Base-by-base conservation (phyloP, 2,888 invertebrate genomes). In the Malacosoma neustria region DNA sequence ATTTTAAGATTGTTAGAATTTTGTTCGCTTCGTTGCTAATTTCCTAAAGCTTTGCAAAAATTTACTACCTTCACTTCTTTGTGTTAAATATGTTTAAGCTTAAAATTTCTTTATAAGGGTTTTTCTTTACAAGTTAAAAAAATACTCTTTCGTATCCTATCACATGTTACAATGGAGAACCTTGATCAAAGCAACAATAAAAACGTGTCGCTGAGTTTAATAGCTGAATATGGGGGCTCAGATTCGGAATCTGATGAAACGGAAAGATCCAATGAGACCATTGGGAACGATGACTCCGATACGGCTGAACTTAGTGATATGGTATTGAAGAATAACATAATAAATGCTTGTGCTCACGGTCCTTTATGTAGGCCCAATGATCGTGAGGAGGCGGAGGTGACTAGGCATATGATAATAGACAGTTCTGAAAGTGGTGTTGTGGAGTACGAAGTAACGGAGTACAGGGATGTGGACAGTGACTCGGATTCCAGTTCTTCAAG, bases 261-360 rank as follows among this genome's bases (percentile, higher is more conserved):
- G 14, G 72, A 72, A 44, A 66, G 57, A 38, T 72, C 73, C 3
- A 67, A 72, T 41, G 60, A 60, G 11, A 57, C 64, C 43, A 55
- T 57, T 12, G 67, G 59, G 30, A 71, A 77, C 42, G 75, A 73
- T 38, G 76, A 81, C 47, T 79, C 76, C 2, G 84, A 84, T 41
- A 62, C 72, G 2, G 58, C 67, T 15, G 81, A 81, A 49, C 59
- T 80, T 14, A 85, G 79, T 65, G 82, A 82, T 44, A 85, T 86
- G 84, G 85, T 86, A 40, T 59, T 84, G 41, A 85, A 84, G 48
- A 84, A 86, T 62, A 86, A 85, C 45, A 81, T 85, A 36, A 85
- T 86, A 48, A 86, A 86, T 46, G 85, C 86, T 29, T 84, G 84
- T 49, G 80, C 82, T 43, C 86, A 86, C 51, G 85, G 85, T 3